Percentiles rank a stretch among this genome's conserved stretches.
These are phyloP conservation scores for Odontomachus brunneus DNA, from an alignment of 1,140 invertebrate genomes.

Conservation along the genomic window DNA sequence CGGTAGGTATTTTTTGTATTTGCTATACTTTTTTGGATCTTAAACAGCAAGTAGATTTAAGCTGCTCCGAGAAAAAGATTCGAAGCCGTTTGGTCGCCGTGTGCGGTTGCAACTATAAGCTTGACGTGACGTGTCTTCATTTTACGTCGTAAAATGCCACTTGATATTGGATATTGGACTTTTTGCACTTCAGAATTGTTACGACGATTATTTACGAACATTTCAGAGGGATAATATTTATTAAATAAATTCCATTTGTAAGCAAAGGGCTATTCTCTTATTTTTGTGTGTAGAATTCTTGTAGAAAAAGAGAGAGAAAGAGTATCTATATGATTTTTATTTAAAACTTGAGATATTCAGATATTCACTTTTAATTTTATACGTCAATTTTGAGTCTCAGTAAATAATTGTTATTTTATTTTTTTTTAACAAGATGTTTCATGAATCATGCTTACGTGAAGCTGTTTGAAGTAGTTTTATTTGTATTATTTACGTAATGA, in stretches of 20 bases:
- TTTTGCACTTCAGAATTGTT: neutral
- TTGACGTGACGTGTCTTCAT: slow-evolving; percentile 46
- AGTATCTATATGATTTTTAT: neutral
- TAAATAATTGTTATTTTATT: too few species aligned
- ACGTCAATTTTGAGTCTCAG: neutral
- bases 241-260: too few species aligned
- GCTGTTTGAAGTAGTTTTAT: too few species aligned
- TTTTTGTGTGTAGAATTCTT: too few species aligned
- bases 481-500: too few species aligned
- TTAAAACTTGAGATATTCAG: neutral
- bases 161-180: neutral
- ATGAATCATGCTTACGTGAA: too few species aligned
- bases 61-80: slow-evolving; percentile 64
- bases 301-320: too few species aligned
- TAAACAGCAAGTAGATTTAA: slow-evolving; percentile 79
- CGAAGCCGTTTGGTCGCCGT: slow-evolving; percentile 51
- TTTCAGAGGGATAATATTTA: neutral
- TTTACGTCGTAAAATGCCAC: slow-evolving; percentile 65
- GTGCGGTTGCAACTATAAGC: slow-evolving; percentile 26
- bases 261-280: too few species aligned
- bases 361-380: neutral
- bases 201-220: neutral
- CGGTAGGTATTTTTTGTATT: slow-evolving; percentile 88
- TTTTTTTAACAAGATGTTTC: neutral
- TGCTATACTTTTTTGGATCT: slow-evolving; percentile 83